Evolutionary conservation across 2,113 vertebrate genomes (phyloP).

Genomic region (Thinocorus orbignyianus): DNA sequence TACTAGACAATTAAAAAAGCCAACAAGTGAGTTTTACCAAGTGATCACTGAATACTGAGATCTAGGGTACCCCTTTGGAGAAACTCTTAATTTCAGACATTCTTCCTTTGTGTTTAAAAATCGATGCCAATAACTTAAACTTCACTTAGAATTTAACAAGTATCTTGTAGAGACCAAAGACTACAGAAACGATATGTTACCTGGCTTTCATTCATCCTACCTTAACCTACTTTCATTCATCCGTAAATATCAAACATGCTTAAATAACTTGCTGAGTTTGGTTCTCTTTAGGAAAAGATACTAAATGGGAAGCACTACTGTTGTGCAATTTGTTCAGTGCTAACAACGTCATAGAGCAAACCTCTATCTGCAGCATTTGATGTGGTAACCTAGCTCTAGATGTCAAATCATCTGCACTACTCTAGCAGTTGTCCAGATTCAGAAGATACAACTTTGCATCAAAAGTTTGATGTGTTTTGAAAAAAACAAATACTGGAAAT

Average conservation of each 20-base stretch:
- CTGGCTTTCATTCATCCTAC: neutral
- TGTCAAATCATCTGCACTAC: neutral
- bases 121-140: neutral
- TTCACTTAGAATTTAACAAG: neutral
- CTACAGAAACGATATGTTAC: neutral
- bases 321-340: neutral
- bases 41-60: neutral
- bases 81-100: neutral
- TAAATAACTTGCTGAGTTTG: neutral
- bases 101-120: neutral
- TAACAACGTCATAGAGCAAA: neutral
- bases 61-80: neutral
- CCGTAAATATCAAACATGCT: neutral
- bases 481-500: rapidly evolving
- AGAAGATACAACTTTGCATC: neutral
- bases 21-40: neutral
- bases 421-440: neutral
- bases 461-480: neutral
- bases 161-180: neutral
- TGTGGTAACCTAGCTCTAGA: neutral
- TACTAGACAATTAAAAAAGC: rapidly evolving
- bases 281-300: neutral
- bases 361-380: neutral
- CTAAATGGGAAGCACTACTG: neutral
- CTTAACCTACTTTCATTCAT: neutral